These are phyloP conservation scores for Fulica atra DNA, from an alignment of 2,113 vertebrate species.

Conservation along the genomic window DNA sequence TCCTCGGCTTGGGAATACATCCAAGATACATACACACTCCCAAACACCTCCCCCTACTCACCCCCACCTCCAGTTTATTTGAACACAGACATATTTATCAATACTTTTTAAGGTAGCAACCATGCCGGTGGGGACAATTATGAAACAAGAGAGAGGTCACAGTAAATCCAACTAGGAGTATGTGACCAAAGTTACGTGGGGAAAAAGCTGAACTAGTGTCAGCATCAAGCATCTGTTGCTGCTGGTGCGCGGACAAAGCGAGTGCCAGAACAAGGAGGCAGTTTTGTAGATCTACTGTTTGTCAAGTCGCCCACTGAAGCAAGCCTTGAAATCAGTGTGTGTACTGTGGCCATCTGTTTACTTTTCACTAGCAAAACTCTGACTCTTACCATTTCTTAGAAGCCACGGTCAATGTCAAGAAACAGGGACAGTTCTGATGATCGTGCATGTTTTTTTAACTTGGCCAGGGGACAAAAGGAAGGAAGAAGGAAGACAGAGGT, in stretches of 20 bases:
- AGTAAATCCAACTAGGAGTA: background rate
- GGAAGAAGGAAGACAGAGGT: background rate
- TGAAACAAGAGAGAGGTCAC: conserved; percentile 34
- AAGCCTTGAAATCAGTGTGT: conserved; percentile 59
- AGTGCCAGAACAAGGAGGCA: conserved; percentile 62
- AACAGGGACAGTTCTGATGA: conserved; percentile 52
- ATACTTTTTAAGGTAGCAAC: conserved; percentile 50
- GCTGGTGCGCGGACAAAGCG: conserved; percentile 45
- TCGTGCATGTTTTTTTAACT: conserved; percentile 2
- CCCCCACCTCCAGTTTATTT: conserved; percentile 36
- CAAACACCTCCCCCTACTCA: conserved; percentile 54
- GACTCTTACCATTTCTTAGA: conserved; percentile 37
- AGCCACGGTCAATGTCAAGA: conserved; percentile 45
- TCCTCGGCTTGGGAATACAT: conserved; percentile 37
- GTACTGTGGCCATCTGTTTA: conserved; percentile 49
- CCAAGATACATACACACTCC: conserved; percentile 62
- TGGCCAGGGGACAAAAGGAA: conserved; percentile 4
- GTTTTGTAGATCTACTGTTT: conserved; percentile 61
- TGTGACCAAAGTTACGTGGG: conserved; percentile 20
- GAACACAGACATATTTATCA: conserved; percentile 34
- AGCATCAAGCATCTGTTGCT: conserved; percentile 67
- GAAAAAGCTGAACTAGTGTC: conserved; percentile 37
- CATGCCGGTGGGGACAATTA: conserved; percentile 36
- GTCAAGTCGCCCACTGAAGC: conserved; percentile 57
- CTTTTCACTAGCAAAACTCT: conserved; percentile 58